A percentile compares a stretch with the other conserved stretches of the same genome.
Conservation (phyloP, 2,113 vertebrate species). For the Scartelaos histophorus region DNA sequence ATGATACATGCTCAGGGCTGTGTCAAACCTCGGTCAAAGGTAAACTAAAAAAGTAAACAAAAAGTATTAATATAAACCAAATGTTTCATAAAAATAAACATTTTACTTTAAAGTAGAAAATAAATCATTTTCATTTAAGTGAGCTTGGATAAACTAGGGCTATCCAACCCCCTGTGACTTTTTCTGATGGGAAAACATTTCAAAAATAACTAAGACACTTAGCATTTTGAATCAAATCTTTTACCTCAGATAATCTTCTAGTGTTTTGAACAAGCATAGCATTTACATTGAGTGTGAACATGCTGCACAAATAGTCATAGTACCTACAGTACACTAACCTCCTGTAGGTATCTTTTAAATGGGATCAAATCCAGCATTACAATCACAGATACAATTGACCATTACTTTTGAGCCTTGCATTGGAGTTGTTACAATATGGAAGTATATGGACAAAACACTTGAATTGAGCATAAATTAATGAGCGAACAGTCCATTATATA, state of each 20-base stretch:
- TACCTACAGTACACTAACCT: conserved; percentile 13
- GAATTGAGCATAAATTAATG: conserved; percentile 55
- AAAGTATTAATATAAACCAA: conserved; percentile 11
- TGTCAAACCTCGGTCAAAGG: not conserved
- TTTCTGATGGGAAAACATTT: conserved; percentile 21
- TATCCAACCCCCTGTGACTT: conserved; percentile 24
- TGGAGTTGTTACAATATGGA: conserved; percentile 52
- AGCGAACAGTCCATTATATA: conserved; percentile 45
- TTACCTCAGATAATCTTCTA: conserved; percentile 27
- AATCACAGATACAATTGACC: conserved; percentile 64
- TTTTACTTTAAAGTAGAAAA: conserved; percentile 42
- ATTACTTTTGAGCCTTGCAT: conserved; percentile 58
- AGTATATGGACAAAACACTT: conserved; percentile 40
- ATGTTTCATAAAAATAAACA: conserved; percentile 25
- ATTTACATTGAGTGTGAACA: conserved; percentile 75
- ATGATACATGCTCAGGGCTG: conserved; percentile 20
- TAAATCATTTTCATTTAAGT: conserved; percentile 13
- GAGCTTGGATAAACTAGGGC: conserved; percentile 24
- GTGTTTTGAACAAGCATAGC: conserved; percentile 69
- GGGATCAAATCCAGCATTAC: conserved; percentile 56
- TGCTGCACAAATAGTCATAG: conserved; percentile 71
- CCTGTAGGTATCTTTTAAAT: conserved; percentile 15
- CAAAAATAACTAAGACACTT: conserved; percentile 26
- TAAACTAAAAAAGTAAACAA: conserved; percentile 2
- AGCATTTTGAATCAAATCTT: conserved; percentile 30